These are phyloP conservation scores for Musca vetustissima DNA, from an alignment of 1,140 invertebrate species.

Conservation along the genomic window DNA sequence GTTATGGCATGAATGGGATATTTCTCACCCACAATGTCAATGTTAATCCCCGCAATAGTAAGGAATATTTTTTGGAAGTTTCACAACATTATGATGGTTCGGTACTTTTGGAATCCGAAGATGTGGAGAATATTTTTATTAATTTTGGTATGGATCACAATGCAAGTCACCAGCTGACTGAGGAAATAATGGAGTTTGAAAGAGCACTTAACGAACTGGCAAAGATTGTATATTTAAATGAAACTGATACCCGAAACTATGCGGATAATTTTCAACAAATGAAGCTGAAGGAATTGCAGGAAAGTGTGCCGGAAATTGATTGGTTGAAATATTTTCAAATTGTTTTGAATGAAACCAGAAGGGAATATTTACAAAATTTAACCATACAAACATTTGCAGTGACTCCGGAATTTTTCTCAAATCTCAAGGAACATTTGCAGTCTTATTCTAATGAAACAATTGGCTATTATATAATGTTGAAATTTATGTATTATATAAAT, in stretches of 20 bases:
- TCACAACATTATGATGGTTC: constrained; percentile 23
- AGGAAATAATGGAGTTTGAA: constrained; percentile 34
- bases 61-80: constrained; percentile 33
- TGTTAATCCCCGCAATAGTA: constrained; percentile 35
- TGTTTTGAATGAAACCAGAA: constrained; percentile 13
- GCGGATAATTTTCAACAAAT: constrained; percentile 22
- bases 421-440: constrained; percentile 29
- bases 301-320: constrained; percentile 33
- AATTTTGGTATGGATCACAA: constrained; percentile 33
- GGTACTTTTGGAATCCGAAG: background rate
- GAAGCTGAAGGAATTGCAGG: constrained; percentile 29
- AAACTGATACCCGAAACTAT: constrained; percentile 11
- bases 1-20: constrained; percentile 36
- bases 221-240: background rate
- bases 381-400: constrained; percentile 33
- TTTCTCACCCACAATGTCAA: constrained; percentile 38
- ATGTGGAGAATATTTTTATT: constrained; percentile 31
- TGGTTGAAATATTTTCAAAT: constrained; percentile 36
- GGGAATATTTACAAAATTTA: constrained; percentile 13
- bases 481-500: constrained; percentile 34
- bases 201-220: constrained; percentile 31
- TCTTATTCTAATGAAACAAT: constrained; percentile 38
- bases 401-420: constrained; percentile 29
- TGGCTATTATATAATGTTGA: constrained; percentile 43
- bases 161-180: constrained; percentile 31